These are phyloP conservation scores for Syngnathoides biaculeatus DNA, from an alignment of 2,113 vertebrate species.

Conservation along the genomic window DNA sequence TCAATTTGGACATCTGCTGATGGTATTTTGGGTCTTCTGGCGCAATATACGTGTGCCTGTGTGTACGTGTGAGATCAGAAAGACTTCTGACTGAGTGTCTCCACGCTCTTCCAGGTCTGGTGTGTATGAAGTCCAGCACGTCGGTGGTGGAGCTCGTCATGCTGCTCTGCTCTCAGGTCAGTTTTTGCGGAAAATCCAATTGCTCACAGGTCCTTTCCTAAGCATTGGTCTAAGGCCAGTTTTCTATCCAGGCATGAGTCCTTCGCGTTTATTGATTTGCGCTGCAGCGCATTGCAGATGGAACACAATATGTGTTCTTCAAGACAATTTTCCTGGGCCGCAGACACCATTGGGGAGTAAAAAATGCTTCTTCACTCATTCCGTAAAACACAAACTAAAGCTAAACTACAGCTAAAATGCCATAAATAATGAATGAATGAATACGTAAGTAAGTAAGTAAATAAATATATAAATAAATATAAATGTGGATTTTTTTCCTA, in stretches of 20 bases:
- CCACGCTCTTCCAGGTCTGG: constrained; percentile 80
- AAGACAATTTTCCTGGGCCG: not conserved
- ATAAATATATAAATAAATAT: too few relatives aligned
- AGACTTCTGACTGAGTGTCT: constrained; percentile 29
- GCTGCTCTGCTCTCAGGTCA: constrained; percentile 97
- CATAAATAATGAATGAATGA: too few relatives aligned
- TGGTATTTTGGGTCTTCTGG: constrained; percentile 25
- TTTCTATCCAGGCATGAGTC: constrained; percentile 1
- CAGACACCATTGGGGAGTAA: not conserved
- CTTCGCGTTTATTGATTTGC: constrained; percentile 31
- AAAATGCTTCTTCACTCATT: too few relatives aligned
- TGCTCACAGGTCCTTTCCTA: too few relatives aligned
- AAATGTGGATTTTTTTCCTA: too few relatives aligned
- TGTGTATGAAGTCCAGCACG: constrained; percentile 98
- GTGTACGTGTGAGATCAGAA: not conserved
- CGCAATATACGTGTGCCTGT: not conserved
- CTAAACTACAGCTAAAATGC: not conserved
- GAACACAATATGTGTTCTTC: constrained; percentile 36
- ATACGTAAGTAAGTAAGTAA: too few relatives aligned
- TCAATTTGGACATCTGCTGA: constrained; percentile 9
- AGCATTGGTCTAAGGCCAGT: not conserved
- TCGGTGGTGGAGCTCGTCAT: constrained; percentile 98
- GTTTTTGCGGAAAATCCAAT: not conserved
- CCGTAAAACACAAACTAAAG: not conserved
- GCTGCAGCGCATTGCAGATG: constrained; percentile 47